Evolutionary conservation across 2,888 invertebrate genomes (phyloP), one percentile per base, ranked within the genome.

Genomic region (Agrotis exclamationis): DNA sequence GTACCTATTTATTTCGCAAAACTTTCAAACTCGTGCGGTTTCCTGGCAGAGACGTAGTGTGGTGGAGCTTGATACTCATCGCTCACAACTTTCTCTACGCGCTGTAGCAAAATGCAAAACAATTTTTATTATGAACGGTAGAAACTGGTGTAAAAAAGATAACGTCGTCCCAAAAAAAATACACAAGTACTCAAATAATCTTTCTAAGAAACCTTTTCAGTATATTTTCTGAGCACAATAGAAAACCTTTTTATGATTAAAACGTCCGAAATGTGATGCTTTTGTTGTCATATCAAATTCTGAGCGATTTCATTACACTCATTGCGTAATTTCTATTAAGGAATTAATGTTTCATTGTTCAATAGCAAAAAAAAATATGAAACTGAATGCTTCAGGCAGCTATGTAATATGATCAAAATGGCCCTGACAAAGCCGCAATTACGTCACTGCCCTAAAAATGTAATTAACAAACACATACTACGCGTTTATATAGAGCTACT

Each of bases 1-100:
- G 80, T 62, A 67, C 62, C 56, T 82, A 85, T 82, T 82, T 75
- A 82, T 82, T 83, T 70, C 66, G 67, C 66, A 68, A 39, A 82
- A 84, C 53, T 85, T 82, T 70, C 11, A 65, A 82, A 85, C 70
- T 82, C 56, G 72, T 74, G 72, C 71, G 71, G 79, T 56, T 64
- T 68, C 65, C 80, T 58, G 51, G 69, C 62, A 67, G 53, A 72
- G 82, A 79, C 68, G 71, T 69, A 74, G 66, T 72, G 53, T 70
- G 64, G 67, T 72, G 53, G 62, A 65, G 57, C 18, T 45, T 64
- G 79, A 85, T 82, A 85, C 59, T 59, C 70, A 85, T 84, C 83
- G 85, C 66, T 79, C 79, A 79, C 85, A 79, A 75, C 63, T 71
- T 67, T 65, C 44, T 39, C 58, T 50, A 70, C 56, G 80, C 63